A percentile compares a stretch with the other conserved stretches of the same genome.
Conservation (phyloP, 2,888 invertebrate species). For the Protophormia terraenovae region DNA sequence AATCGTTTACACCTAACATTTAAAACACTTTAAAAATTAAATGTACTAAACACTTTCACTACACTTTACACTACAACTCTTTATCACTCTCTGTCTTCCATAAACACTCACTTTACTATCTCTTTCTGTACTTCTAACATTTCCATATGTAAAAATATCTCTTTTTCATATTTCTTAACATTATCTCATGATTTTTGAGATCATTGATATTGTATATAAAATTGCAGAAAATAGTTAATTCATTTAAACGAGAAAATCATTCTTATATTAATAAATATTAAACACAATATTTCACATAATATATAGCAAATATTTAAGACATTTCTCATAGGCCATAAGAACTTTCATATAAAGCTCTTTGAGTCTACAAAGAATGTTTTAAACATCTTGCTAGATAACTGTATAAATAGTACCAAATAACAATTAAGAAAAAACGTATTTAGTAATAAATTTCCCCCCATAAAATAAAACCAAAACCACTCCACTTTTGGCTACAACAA, state of each 20-base stretch:
- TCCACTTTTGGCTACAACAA: slow-evolving; percentile 30
- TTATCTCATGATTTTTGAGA: slow-evolving; percentile 2
- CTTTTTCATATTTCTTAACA: not conserved
- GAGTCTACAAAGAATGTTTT: slow-evolving; percentile 2
- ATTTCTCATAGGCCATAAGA: not conserved
- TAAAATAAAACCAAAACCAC: slow-evolving; percentile 7
- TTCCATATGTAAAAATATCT: slow-evolving; percentile 1
- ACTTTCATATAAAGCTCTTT: no score
- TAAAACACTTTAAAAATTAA: not conserved
- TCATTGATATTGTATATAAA: slow-evolving; percentile 66
- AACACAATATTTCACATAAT: not conserved
- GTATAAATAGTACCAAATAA: slow-evolving; percentile 34
- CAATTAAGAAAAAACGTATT: no score
- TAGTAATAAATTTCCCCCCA: not conserved
- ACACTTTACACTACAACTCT: not conserved
- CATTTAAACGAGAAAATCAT: slow-evolving; percentile 40
- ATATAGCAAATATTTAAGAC: slow-evolving; percentile 1
- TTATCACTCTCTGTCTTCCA: not conserved
- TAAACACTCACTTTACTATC: not conserved
- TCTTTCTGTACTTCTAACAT: not conserved
- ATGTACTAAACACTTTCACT: not conserved
- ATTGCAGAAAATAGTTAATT: slow-evolving; percentile 55
- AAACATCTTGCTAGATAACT: slow-evolving; percentile 21
- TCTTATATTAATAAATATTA: not conserved
- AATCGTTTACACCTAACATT: no score